Conservation (phyloP, 1,140 invertebrate species). For the Arion vulgaris region DNA sequence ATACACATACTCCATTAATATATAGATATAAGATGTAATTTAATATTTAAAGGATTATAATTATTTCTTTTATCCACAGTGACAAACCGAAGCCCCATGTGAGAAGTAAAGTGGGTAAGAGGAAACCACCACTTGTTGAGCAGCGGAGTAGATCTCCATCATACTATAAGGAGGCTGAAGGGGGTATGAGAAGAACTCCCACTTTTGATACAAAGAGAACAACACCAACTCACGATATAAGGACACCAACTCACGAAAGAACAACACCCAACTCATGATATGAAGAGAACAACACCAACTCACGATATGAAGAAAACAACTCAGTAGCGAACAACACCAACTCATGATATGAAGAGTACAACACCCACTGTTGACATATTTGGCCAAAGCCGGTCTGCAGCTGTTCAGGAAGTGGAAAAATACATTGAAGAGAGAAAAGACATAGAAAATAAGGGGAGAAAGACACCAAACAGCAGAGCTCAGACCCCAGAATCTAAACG, state of each 20-base stretch:
- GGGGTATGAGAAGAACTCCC: no score
- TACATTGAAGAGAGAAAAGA: neutral
- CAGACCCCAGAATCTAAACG: neutral
- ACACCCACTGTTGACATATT: constrained; percentile 41
- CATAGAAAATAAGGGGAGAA: neutral
- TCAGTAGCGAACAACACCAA: no score
- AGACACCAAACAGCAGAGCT: neutral
- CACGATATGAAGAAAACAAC: no score
- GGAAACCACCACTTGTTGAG: neutral
- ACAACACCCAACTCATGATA: no score
- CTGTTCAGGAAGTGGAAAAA: constrained; percentile 2
- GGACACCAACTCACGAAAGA: no score
- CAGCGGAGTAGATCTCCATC: neutral
- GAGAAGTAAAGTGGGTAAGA: constrained; percentile 7
- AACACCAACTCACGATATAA: no score
- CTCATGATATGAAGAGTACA: constrained; percentile 36
- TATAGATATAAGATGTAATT: no score
- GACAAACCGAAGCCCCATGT: constrained; percentile 22
- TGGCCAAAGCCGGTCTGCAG: constrained; percentile 26
- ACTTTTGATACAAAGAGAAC: no score
- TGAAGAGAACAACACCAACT: no score
- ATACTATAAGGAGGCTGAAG: constrained; percentile 4
- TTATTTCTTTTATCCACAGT: no score
- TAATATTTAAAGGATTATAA: no score
- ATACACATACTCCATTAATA: no score